These are phyloP conservation scores for Folsomia manolachei DNA, from an alignment of 2,888 invertebrate species.

Conservation along the genomic window DNA sequence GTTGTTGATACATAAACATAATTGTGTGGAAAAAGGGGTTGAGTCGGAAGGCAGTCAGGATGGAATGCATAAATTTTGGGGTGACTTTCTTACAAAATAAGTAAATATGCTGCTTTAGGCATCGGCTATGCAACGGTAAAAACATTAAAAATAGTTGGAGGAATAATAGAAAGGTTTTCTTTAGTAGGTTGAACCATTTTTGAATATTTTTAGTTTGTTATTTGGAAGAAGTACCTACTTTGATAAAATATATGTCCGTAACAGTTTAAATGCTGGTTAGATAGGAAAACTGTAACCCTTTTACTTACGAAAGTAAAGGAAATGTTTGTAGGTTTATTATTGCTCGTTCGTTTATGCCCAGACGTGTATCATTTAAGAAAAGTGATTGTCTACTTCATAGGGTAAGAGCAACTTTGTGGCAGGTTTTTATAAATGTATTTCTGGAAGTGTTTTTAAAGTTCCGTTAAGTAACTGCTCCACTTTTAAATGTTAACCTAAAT, in stretches of 20 bases:
- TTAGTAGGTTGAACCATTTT: not conserved
- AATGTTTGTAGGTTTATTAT: not conserved
- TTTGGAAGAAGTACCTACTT: not conserved
- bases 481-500: slow-evolving; percentile 6
- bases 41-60: not conserved
- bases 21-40: slow-evolving; percentile 20
- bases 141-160: not conserved
- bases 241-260: no score
- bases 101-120: no score
- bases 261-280: no score
- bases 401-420: no score
- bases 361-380: no score
- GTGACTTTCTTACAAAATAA: not conserved
- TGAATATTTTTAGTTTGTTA: not conserved
- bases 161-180: not conserved
- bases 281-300: not conserved
- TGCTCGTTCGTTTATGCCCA: no score
- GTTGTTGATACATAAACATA: slow-evolving; percentile 8
- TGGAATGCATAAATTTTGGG: not conserved
- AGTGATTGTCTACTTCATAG: no score
- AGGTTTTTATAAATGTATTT: not conserved
- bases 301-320: not conserved
- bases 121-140: not conserved
- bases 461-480: not conserved
- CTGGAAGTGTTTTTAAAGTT: not conserved